phyloP scores from a whole-genome alignment of 2,797 vertebrate genomes.

The Micropoecilia bifurca region DNA sequence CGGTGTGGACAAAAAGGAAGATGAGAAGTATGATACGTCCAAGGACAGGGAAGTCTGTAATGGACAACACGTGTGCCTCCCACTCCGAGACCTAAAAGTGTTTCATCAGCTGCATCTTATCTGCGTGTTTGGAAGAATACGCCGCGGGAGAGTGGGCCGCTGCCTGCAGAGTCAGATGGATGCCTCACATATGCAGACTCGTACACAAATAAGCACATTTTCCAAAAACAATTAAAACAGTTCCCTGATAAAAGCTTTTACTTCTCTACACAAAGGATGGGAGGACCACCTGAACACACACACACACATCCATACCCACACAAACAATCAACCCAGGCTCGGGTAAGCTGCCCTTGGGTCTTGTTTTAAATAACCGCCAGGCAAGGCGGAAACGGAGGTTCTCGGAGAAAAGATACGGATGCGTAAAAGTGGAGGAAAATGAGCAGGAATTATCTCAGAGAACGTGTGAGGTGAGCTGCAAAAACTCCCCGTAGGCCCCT shows the following conservation, averaged over 20 bases:
- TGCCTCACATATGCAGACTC: slow-evolving; percentile 45
- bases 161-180: slow-evolving; percentile 61
- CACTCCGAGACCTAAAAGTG: slow-evolving; percentile 58
- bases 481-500: slow-evolving; percentile 47
- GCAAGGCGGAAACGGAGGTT: slow-evolving; percentile 11
- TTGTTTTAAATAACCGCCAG: slow-evolving; percentile 54
- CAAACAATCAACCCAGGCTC: slow-evolving; percentile 32
- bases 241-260: slow-evolving; percentile 68
- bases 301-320: neutral
- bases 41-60: slow-evolving; percentile 70
- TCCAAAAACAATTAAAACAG: slow-evolving; percentile 57
- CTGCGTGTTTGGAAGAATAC: slow-evolving; percentile 44
- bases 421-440: slow-evolving; percentile 44
- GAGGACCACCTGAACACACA: slow-evolving; percentile 67
- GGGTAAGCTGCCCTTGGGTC: slow-evolving; percentile 50
- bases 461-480: slow-evolving; percentile 58
- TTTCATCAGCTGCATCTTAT: slow-evolving; percentile 78
- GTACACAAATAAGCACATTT: slow-evolving; percentile 33
- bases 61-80: slow-evolving; percentile 64
- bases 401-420: slow-evolving; percentile 49
- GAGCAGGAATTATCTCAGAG: slow-evolving; percentile 42
- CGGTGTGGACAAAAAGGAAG: slow-evolving; percentile 1
- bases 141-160: slow-evolving; percentile 22
- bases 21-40: slow-evolving; percentile 38
- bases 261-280: slow-evolving; percentile 40